Evolutionary conservation across 2,888 invertebrate species (phyloP).

Genomic region (Trichopria drosophilae): DNA sequence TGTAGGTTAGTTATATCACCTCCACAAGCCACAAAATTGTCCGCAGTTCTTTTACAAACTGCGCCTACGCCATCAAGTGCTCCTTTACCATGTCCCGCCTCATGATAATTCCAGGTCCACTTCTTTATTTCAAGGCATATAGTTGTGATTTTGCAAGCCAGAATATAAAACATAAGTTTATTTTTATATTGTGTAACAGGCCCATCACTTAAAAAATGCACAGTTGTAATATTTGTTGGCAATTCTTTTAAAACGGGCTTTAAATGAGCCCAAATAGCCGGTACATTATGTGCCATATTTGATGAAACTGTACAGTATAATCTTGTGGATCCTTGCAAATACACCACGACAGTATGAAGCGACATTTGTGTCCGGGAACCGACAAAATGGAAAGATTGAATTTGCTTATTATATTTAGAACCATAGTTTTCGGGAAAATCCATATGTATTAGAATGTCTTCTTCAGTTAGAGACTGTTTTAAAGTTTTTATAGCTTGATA

Average conservation of each 20-base stretch:
- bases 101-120: not conserved
- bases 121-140: not conserved
- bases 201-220: conserved; percentile 49
- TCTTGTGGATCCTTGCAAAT: conserved; percentile 25
- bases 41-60: not conserved
- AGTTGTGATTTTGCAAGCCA: conserved; percentile 1
- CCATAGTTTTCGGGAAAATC: conserved; percentile 54
- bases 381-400: conserved; percentile 53
- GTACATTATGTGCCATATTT: conserved; percentile 46
- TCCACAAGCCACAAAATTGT: not conserved
- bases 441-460: conserved; percentile 40
- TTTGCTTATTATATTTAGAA: conserved; percentile 48
- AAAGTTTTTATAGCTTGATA: conserved; percentile 27
- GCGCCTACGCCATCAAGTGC: not conserved
- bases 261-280: conserved; percentile 55
- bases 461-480: conserved; percentile 31
- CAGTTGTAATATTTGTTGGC: conserved; percentile 37
- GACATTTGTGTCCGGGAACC: conserved; percentile 47
- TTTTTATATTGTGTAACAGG: conserved; percentile 50
- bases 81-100: not conserved
- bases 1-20: not conserved
- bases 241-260: conserved; percentile 37
- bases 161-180: conserved; percentile 22
- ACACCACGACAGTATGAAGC: conserved; percentile 52
- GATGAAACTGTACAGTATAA: conserved; percentile 45